These are phyloP conservation scores for Chaenogobius annularis DNA, from an alignment of 2,113 vertebrate species.

Conservation along the genomic window DNA sequence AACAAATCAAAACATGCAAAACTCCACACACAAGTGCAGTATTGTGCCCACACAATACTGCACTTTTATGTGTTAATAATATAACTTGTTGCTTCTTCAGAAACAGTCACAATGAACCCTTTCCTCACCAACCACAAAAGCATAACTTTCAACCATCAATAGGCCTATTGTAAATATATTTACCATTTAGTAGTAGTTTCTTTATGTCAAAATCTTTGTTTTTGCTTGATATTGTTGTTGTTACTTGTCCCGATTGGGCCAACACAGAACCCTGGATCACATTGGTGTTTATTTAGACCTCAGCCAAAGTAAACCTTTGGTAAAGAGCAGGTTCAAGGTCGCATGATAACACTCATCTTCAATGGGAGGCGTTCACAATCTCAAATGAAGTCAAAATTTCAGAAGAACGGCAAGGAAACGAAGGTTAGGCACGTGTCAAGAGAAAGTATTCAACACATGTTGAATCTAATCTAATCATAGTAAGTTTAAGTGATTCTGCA, in stretches of 20 bases:
- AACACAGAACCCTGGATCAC: not conserved
- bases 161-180: too few species aligned
- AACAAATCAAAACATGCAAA: not conserved
- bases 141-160: too few species aligned
- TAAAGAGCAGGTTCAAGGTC: slow-evolving; percentile 1
- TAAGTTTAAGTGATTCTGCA: not conserved
- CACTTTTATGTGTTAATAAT: not conserved
- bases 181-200: too few species aligned
- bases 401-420: not conserved
- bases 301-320: slow-evolving; percentile 1
- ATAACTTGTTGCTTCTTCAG: too few species aligned
- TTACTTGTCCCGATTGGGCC: not conserved
- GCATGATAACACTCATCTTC: not conserved
- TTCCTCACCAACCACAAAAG: too few species aligned
- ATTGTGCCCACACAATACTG: too few species aligned
- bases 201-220: not conserved
- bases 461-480: not conserved
- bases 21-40: too few species aligned
- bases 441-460: not conserved
- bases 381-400: not conserved
- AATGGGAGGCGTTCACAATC: not conserved
- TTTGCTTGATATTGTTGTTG: not conserved
- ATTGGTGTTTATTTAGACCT: slow-evolving; percentile 4
- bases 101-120: too few species aligned
- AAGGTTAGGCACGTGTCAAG: not conserved